Conservation (phyloP, 2,113 vertebrate genomes). For the Panurus biarmicus region DNA sequence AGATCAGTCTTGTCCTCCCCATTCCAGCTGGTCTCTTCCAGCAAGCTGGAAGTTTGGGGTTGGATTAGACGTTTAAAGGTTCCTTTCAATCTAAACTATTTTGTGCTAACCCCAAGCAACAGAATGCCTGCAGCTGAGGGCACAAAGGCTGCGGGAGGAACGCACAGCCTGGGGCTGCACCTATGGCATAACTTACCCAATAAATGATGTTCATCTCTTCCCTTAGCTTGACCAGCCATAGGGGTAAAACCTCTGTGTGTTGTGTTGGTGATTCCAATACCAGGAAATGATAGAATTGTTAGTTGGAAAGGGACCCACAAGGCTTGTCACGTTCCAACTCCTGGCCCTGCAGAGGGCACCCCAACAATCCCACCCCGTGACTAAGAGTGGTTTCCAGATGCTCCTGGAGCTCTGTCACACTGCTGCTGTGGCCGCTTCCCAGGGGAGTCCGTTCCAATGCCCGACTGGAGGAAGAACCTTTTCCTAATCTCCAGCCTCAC, state of each 20-base stretch:
- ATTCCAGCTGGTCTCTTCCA: not conserved
- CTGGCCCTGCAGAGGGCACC: not conserved
- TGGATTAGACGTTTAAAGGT: not conserved
- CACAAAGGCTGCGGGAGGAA: rapidly evolving
- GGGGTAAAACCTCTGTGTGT: rapidly evolving
- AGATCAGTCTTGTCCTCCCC: not conserved
- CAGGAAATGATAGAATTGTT: not conserved
- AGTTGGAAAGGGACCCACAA: not conserved
- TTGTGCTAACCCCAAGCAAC: too few species aligned
- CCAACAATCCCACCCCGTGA: too few species aligned
- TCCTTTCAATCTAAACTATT: not conserved
- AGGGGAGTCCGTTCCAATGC: not conserved
- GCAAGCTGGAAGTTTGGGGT: not conserved
- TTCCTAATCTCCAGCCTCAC: rapidly evolving
- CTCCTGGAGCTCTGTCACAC: not conserved
- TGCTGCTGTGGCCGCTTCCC: not conserved
- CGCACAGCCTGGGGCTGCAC: rapidly evolving
- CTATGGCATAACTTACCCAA: rapidly evolving
- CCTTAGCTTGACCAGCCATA: rapidly evolving
- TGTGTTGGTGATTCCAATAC: not conserved
- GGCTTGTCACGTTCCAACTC: not conserved
- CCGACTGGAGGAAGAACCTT: not conserved
- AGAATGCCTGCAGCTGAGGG: rapidly evolving
- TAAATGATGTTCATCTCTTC: rapidly evolving
- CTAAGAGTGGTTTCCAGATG: too few species aligned